These are phyloP conservation scores for Thelaira solivaga DNA, from an alignment of 2,888 invertebrate species.

Conservation along the genomic window DNA sequence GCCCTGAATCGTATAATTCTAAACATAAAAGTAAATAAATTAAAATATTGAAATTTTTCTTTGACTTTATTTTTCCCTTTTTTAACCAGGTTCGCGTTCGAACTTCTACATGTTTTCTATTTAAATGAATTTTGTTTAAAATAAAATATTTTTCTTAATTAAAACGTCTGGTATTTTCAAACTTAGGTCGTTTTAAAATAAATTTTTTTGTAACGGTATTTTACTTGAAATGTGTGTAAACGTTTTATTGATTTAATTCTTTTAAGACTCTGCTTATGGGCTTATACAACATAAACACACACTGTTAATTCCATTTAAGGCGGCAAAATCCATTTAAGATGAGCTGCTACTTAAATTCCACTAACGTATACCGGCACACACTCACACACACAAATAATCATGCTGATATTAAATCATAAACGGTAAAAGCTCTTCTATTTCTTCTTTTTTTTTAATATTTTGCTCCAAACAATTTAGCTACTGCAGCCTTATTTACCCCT, in stretches of 20 bases:
- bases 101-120: too few relatives aligned
- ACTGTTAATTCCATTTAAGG: constrained; percentile 56
- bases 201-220: too few relatives aligned
- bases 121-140: too few relatives aligned
- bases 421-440: constrained; percentile 10
- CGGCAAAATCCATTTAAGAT: constrained; percentile 54
- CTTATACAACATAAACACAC: constrained; percentile 1
- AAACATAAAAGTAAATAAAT: too few relatives aligned
- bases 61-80: too few relatives aligned
- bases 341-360: constrained; percentile 38
- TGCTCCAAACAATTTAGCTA: constrained; percentile 9
- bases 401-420: constrained; percentile 26
- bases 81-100: too few relatives aligned
- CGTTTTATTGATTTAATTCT: neutral
- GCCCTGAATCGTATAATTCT: too few relatives aligned
- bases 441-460: constrained; percentile 28
- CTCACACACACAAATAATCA: neutral
- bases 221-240: too few relatives aligned
- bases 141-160: too few relatives aligned
- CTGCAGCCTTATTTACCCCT: constrained; percentile 17
- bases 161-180: too few relatives aligned
- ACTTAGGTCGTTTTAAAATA: too few relatives aligned
- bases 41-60: too few relatives aligned
- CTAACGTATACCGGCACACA: constrained; percentile 20
- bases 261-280: neutral